phyloP scores from a whole-genome alignment of 1,140 invertebrate genomes.

The Ostrea edulis region DNA sequence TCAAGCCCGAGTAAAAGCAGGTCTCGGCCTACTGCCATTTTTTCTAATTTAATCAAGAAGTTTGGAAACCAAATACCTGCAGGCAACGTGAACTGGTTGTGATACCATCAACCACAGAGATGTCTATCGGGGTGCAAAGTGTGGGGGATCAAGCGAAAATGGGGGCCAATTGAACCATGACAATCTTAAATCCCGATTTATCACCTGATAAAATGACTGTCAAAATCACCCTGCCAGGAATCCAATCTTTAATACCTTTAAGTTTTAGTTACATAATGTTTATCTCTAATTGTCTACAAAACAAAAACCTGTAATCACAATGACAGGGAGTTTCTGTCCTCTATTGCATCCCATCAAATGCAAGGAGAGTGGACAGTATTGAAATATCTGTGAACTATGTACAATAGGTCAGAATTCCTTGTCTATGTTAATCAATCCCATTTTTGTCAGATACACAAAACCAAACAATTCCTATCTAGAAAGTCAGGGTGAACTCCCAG shows the following conservation, averaged over 20 bases:
- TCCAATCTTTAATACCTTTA: slow-evolving; percentile 27
- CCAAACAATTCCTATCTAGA: not conserved
- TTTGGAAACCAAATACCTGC: slow-evolving; percentile 20
- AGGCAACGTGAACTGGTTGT: slow-evolving; percentile 16
- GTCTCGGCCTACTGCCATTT: not conserved
- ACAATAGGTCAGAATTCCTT: not conserved
- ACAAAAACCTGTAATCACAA: not conserved
- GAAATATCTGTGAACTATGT: not conserved
- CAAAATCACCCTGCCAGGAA: slow-evolving; percentile 24
- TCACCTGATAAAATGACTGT: slow-evolving; percentile 17
- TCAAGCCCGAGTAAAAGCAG: not conserved
- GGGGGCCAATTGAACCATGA: not conserved
- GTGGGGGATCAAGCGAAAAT: slow-evolving; percentile 13
- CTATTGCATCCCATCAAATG: not conserved
- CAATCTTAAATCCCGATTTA: slow-evolving; percentile 20
- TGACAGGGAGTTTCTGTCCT: not conserved
- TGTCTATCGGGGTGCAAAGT: slow-evolving; percentile 8
- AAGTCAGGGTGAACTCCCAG: too few relatives aligned
- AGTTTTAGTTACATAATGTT: not conserved
- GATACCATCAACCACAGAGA: slow-evolving; percentile 19
- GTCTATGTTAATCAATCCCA: not conserved
- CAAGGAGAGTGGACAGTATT: not conserved
- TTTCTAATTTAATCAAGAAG: slow-evolving; percentile 37
- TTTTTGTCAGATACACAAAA: not conserved
- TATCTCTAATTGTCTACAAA: not conserved